Evolutionary conservation across 92 coral and sea anemone species (phyloP).

Genomic region (Phenganax subtilis): DNA sequence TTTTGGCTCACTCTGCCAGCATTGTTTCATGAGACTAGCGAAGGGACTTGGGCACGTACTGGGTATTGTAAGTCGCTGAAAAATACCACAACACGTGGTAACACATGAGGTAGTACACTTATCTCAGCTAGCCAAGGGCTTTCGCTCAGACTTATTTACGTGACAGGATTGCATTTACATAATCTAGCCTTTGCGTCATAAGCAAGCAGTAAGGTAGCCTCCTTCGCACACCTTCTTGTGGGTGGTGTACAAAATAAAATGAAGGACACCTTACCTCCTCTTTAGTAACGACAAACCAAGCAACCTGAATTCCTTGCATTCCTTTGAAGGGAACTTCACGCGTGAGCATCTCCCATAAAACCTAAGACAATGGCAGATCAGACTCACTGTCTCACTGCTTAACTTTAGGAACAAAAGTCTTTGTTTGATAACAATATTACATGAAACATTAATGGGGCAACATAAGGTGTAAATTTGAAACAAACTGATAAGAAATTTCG

Average conservation of each 20-base stretch:
- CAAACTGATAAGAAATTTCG: too few species aligned
- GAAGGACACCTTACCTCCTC: conserved; percentile 50
- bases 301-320: conserved; percentile 70
- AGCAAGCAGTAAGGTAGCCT: background rate
- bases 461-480: too few species aligned
- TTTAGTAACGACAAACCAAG: conserved; percentile 74
- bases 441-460: too few species aligned
- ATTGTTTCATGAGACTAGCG: conserved; percentile 61
- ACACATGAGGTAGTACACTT: too few species aligned
- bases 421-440: too few species aligned
- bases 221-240: background rate
- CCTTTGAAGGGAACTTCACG: conserved; percentile 80
- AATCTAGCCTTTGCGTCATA: too few species aligned
- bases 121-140: too few species aligned
- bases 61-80: conserved; percentile 70
- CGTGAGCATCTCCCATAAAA: conserved; percentile 78
- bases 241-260: background rate
- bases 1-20: conserved; percentile 75
- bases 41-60: conserved; percentile 65
- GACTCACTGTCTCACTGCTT: too few species aligned
- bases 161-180: too few species aligned
- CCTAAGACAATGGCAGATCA: conserved; percentile 25
- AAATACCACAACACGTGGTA: background rate
- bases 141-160: too few species aligned
- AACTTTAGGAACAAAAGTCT: too few species aligned